Conservation (phyloP, 2,797 vertebrate species). For the Clarias fuscus region DNA sequence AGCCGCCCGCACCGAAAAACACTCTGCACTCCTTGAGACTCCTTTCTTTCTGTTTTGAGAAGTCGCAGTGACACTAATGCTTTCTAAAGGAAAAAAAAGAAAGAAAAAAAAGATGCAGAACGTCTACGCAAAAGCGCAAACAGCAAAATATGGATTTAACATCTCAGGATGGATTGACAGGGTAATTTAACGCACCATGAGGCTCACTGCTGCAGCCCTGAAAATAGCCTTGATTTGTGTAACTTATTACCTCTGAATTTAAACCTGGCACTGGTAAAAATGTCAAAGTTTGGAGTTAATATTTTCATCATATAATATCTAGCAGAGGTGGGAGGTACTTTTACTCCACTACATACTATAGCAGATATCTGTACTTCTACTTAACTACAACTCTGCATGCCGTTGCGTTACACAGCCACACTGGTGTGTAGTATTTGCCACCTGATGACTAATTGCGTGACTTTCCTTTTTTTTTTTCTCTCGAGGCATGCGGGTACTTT, state of each 20-base stretch:
- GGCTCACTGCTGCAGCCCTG: not conserved
- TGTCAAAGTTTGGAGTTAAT: not conserved
- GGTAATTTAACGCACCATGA: constrained; percentile 57
- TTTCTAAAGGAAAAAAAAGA: not conserved
- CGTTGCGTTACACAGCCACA: too few relatives aligned
- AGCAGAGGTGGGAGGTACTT: not conserved
- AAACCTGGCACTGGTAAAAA: not conserved
- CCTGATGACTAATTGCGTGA: too few relatives aligned
- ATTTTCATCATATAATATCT: not conserved
- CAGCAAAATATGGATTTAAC: constrained; percentile 23
- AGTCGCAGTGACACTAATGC: not conserved
- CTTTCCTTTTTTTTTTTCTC: too few relatives aligned
- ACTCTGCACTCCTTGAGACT: not conserved
- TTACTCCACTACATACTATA: too few relatives aligned
- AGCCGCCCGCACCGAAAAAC: not conserved
- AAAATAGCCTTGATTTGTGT: not conserved
- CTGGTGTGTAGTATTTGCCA: too few relatives aligned
- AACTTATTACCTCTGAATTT: not conserved
- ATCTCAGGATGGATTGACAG: constrained; percentile 50
- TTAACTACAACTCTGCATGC: too few relatives aligned
- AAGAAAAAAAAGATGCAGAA: not conserved
- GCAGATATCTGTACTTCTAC: too few relatives aligned
- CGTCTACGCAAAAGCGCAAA: not conserved
- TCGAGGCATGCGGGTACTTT: too few relatives aligned
- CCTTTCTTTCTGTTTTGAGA: constrained; percentile 1